Evolutionary conservation across 2,888 invertebrate species (phyloP).

Genomic region (Deroplatys truncata): DNA sequence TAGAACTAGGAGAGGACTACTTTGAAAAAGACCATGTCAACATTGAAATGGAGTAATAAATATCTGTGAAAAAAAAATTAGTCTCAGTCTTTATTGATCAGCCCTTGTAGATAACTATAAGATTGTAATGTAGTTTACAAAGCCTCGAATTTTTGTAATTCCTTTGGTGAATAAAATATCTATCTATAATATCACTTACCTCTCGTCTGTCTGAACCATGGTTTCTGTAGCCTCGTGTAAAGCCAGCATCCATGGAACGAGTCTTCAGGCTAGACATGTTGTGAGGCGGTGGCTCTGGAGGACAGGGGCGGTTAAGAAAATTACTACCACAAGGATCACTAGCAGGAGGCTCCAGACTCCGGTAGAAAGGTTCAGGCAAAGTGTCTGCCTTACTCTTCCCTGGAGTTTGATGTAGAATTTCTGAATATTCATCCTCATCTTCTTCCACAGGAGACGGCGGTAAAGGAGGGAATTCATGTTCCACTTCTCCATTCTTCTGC

Average conservation of each 20-base stretch:
- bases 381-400: conserved; percentile 33
- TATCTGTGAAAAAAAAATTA: too few relatives aligned
- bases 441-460: conserved; percentile 82
- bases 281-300: conserved; percentile 66
- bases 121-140: too few relatives aligned
- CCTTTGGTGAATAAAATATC: too few relatives aligned
- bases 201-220: conserved; percentile 43
- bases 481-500: neutral
- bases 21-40: too few relatives aligned
- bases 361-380: conserved; percentile 36
- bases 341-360: conserved; percentile 34
- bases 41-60: too few relatives aligned
- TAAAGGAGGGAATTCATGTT: conserved; percentile 63
- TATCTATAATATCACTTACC: conserved; percentile 36
- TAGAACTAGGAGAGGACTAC: too few relatives aligned
- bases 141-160: too few relatives aligned
- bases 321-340: conserved; percentile 32
- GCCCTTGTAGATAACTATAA: too few relatives aligned
- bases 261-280: conserved; percentile 70
- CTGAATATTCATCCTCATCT: conserved; percentile 70
- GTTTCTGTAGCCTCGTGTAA: conserved; percentile 50
- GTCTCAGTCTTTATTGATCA: too few relatives aligned
- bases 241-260: conserved; percentile 80
- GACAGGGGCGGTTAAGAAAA: conserved; percentile 38
- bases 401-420: conserved; percentile 49